These are phyloP conservation scores for Amphiura filiformis DNA, from an alignment of 35 echinoderm and acorn worm genomes.

Conservation along the genomic window DNA sequence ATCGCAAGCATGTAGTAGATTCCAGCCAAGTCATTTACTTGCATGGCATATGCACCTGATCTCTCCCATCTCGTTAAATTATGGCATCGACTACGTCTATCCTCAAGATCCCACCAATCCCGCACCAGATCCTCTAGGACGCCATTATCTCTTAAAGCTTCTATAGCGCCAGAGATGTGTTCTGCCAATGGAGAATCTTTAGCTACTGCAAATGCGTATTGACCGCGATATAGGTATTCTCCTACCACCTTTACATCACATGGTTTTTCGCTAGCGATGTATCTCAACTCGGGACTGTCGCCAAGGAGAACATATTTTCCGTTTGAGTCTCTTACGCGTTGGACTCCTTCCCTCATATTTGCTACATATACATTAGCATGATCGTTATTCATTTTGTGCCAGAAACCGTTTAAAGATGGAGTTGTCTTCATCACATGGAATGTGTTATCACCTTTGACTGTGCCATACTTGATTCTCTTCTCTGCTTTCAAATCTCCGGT, in stretches of 20 bases:
- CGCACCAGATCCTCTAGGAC: constrained; percentile 62
- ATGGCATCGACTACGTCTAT: constrained; percentile 17
- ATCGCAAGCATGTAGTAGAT: constrained; percentile 66
- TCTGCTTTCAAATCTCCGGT: constrained; percentile 45
- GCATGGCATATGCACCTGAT: constrained; percentile 59
- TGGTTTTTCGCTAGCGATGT: constrained; percentile 55
- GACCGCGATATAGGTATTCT: constrained; percentile 55
- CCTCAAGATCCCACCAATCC: constrained; percentile 69
- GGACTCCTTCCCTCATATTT: constrained; percentile 47
- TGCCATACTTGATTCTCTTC: constrained; percentile 61
- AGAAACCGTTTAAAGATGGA: constrained; percentile 59
- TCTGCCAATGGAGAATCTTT: constrained; percentile 59
- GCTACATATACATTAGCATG: constrained; percentile 52
- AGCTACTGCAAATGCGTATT: constrained; percentile 67
- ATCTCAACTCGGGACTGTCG: constrained; percentile 54
- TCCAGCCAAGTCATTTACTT: constrained; percentile 59
- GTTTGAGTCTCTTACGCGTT: constrained; percentile 53
- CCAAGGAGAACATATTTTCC: constrained; percentile 72
- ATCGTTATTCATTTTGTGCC: constrained; percentile 44
- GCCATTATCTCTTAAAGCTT: constrained; percentile 59
- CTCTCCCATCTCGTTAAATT: constrained; percentile 69
- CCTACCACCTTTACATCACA: constrained; percentile 70
- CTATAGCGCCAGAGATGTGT: constrained; percentile 67
- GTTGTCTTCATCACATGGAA: constrained; percentile 63
- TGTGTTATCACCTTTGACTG: constrained; percentile 55